Percentiles rank a stretch among this genome's conserved stretches.
phyloP scores from a whole-genome alignment of 1,140 invertebrate genomes.

The Macrotrachela quadricornifera region DNA sequence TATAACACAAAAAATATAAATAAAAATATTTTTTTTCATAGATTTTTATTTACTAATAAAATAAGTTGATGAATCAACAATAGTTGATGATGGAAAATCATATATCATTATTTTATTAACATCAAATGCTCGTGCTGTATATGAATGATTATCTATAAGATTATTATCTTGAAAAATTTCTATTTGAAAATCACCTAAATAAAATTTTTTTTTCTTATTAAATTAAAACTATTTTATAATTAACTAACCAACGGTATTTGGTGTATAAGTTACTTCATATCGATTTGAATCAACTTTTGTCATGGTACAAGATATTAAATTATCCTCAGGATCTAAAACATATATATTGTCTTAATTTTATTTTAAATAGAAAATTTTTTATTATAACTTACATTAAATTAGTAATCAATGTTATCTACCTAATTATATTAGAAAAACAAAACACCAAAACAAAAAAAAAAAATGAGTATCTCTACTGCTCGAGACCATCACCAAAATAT shows the following conservation, averaged over 20 bases:
- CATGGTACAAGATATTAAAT: background rate
- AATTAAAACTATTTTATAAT: conserved; percentile 8
- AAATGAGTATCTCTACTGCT: conserved; percentile 41
- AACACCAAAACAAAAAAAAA: conserved; percentile 13
- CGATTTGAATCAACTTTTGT: conserved; percentile 14
- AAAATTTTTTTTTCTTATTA: no score
- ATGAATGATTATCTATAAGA: conserved; percentile 75
- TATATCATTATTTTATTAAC: conserved; percentile 67
- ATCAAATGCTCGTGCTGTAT: conserved; percentile 81
- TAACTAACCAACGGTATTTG: conserved; percentile 9
- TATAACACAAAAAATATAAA: background rate
- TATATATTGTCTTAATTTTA: no score
- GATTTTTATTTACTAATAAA: conserved; percentile 56
- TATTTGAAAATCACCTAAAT: conserved; percentile 60
- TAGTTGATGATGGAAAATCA: conserved; percentile 54
- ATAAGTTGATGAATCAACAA: conserved; percentile 69
- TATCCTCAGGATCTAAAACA: no score
- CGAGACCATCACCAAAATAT: conserved; percentile 45
- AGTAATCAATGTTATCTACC: no score
- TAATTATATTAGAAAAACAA: no score
- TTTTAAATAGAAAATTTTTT: no score
- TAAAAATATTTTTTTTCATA: no score
- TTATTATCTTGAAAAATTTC: conserved; percentile 58
- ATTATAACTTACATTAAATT: no score
- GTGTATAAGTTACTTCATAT: background rate